phyloP scores from a whole-genome alignment of 35 echinoderm and acorn worm species.

The Apostichopus japonicus region DNA sequence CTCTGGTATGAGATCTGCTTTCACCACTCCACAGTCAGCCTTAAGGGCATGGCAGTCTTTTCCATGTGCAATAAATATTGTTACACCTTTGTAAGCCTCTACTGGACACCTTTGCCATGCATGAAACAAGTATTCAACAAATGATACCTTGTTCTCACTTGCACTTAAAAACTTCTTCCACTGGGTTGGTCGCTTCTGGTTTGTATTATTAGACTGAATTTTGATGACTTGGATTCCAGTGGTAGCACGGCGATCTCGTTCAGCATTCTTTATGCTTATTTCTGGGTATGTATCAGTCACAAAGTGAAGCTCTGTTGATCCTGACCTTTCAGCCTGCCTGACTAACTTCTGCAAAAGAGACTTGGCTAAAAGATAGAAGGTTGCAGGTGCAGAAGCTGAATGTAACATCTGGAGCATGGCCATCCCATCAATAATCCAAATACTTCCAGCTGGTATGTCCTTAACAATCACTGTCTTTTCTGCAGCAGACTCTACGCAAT shows the following conservation, averaged over 20 bases:
- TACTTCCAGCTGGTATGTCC: conserved; percentile 28
- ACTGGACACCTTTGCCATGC: too few relatives aligned
- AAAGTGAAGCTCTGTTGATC: conserved; percentile 67
- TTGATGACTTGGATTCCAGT: conserved; percentile 26
- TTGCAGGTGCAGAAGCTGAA: conserved; percentile 39
- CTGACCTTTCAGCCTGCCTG: conserved; percentile 24
- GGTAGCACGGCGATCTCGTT: conserved; percentile 52
- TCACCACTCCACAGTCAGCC: too few relatives aligned
- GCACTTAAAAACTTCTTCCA: too few relatives aligned
- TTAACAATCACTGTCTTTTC: background rate
- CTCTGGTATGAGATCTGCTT: too few relatives aligned
- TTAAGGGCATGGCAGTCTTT: too few relatives aligned
- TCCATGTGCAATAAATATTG: too few relatives aligned
- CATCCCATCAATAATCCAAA: conserved; percentile 69
- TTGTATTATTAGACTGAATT: background rate
- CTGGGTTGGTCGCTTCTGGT: too few relatives aligned
- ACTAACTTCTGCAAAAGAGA: conserved; percentile 23
- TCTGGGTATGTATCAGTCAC: conserved; percentile 65
- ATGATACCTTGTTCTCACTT: too few relatives aligned
- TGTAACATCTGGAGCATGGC: conserved; percentile 39
- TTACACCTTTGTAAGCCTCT: too few relatives aligned
- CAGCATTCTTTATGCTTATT: conserved; percentile 73
- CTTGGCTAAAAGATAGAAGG: conserved; percentile 12
- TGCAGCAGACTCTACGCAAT: conserved; percentile 7
- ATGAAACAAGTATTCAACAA: too few relatives aligned